Conservation (phyloP, 2,797 vertebrate species). For the Pristis pectinata region DNA sequence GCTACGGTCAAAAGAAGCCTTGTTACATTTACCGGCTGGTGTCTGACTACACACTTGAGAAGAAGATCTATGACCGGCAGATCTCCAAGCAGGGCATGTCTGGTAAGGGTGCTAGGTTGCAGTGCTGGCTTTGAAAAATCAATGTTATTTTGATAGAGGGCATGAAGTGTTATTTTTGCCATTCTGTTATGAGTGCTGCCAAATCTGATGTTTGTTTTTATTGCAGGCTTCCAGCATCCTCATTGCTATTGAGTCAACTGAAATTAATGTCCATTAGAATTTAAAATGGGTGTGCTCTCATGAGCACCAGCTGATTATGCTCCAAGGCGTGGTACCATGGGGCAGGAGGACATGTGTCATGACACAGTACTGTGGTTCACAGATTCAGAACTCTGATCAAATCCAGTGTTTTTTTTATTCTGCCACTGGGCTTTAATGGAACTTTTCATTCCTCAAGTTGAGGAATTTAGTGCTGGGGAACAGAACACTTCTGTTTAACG, state of each 20-base stretch:
- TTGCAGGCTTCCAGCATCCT: not conserved
- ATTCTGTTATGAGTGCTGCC: not conserved
- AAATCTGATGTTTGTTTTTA: not conserved
- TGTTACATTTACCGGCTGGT: conserved; percentile 95
- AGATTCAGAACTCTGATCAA: not conserved
- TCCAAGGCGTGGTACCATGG: not conserved
- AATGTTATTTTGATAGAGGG: not conserved
- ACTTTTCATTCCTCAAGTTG: not conserved
- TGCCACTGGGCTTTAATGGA: not conserved
- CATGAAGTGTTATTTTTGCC: not conserved
- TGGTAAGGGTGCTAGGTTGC: conserved; percentile 56
- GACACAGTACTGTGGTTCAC: not conserved
- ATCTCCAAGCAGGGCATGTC: conserved; percentile 99
- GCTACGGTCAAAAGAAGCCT: conserved; percentile 91
- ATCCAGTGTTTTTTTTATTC: not conserved
- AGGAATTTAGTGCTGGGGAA: not conserved
- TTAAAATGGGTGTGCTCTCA: not conserved
- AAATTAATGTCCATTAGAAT: not conserved
- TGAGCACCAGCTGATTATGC: not conserved
- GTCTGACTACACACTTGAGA: conserved; percentile 93
- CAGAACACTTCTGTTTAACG: not conserved
- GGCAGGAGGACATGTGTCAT: not conserved
- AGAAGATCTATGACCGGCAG: conserved; percentile 97
- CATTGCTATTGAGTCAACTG: not conserved
- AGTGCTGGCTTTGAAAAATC: not conserved